A percentile compares a stretch with the other conserved stretches of the same genome.
phyloP scores from a whole-genome alignment of 1,140 invertebrate genomes.

The Trissolcus basalis region DNA sequence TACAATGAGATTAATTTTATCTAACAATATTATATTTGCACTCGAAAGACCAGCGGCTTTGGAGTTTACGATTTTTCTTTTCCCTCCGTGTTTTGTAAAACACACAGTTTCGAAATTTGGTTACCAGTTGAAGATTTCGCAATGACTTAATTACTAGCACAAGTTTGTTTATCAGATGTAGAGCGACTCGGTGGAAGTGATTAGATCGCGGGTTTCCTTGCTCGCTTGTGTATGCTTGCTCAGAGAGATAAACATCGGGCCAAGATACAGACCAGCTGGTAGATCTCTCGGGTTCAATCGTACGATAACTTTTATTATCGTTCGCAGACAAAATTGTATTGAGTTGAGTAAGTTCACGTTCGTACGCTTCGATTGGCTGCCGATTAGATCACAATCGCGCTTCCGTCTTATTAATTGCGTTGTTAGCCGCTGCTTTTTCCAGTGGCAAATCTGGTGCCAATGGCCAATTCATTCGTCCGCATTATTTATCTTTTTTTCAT shows the following conservation, averaged over 20 bases:
- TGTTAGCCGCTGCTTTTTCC: slow-evolving; percentile 8
- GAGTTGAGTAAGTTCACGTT: slow-evolving; percentile 15
- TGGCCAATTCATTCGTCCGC: background rate
- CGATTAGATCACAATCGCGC: slow-evolving; percentile 34
- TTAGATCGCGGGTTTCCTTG: slow-evolving; percentile 25
- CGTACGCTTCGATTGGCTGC: slow-evolving; percentile 7
- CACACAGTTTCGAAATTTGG: no score
- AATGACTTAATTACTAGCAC: background rate
- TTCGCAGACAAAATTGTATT: slow-evolving; percentile 21
- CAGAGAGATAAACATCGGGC: slow-evolving; percentile 18
- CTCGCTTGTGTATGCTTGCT: slow-evolving; percentile 2
- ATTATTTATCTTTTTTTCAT: background rate
- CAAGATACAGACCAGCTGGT: slow-evolving; percentile 3
- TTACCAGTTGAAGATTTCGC: no score
- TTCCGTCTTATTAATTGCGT: slow-evolving; percentile 31
- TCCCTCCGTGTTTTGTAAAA: no score
- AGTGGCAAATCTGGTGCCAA: background rate
- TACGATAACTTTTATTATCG: slow-evolving; percentile 33
- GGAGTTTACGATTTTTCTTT: no score
- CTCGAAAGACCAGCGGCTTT: no score
- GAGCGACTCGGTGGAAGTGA: slow-evolving; percentile 6
- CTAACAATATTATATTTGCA: no score
- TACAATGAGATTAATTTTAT: no score
- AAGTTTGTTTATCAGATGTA: slow-evolving; percentile 13
- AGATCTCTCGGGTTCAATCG: background rate